Base-by-base conservation (phyloP, 1,140 invertebrate species). In the Augochlora pura region DNA sequence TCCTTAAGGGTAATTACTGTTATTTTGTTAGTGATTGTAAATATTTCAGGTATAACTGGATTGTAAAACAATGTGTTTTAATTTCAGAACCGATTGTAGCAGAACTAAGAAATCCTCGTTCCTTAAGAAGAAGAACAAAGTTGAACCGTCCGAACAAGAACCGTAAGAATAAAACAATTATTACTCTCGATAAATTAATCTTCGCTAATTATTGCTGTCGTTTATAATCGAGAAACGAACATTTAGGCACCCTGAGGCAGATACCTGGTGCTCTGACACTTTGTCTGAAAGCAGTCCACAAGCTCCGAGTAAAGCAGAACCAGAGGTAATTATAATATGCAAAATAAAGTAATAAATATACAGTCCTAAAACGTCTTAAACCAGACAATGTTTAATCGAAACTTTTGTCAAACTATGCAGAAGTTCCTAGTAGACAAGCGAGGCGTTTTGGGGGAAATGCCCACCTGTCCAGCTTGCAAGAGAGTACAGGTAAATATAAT, bases 41-140 rank as follows among this genome's bases (percentile, higher is more conserved):
- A 46, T 46, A 46, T 12, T 46, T 46, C 12, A 46, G 2, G 42
- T 46, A 2, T 2, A 46, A 12, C 9, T 46, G 10, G 2, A 46
- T 46, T 32, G 42, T 14, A 12, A 39, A 39, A 39, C 42, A 12
- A 65, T 21, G 4, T 65, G 42, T 64, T 27, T 9, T n/a, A 7
- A 4, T 65, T 42, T 14, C n/a, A 16, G 18, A 21, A 16, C 9
- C 21, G 49, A 18, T 12, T 1, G 0, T 14, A 14, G 0, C n/a
- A 67, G 39, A 21, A 4, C 6, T 0, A 84, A 67, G 27, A 54
- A 23, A 25, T 42, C 16, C 0, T 42, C 32, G 12, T 25, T 71
- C 1, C 27, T 70, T 0, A 59, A 62, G 12, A 85, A 74, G 38
- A 63, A 39, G 9, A 84, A 84, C 67, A 84, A 67, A 49, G 67